Evolutionary conservation across 2,113 vertebrate species (phyloP).

Genomic region (Poeciliopsis occidentalis): DNA sequence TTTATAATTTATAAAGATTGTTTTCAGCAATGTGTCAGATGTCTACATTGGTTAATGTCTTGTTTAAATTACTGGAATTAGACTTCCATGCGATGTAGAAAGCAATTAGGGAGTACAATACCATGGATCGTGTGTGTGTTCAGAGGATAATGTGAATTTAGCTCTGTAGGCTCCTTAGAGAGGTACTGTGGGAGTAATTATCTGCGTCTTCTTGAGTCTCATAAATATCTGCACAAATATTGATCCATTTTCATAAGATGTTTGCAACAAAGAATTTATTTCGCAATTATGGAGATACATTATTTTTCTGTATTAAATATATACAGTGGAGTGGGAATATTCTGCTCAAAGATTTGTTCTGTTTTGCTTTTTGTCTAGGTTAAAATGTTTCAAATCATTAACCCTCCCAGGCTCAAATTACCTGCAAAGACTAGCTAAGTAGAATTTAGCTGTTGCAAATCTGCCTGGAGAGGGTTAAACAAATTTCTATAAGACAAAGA

Average conservation of each 20-base stretch:
- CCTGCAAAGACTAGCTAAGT: too few relatives aligned
- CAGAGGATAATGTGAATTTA: not conserved
- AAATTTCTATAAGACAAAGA: not conserved
- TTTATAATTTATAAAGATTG: not conserved
- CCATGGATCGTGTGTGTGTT: not conserved
- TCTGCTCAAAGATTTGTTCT: too few relatives aligned
- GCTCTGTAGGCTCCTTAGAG: not conserved
- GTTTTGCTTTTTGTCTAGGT: not conserved
- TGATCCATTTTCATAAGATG: not conserved
- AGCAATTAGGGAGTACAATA: not conserved
- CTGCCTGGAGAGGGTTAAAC: too few relatives aligned
- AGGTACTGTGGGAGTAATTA: not conserved
- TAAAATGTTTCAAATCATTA: not conserved
- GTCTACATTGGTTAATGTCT: not conserved
- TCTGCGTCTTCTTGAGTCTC: not conserved
- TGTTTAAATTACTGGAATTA: not conserved
- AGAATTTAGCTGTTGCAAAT: too few relatives aligned
- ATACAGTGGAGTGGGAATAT: too few relatives aligned
- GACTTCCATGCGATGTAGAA: not conserved
- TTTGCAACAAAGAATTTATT: too few relatives aligned
- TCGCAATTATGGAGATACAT: too few relatives aligned
- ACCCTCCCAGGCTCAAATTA: too few relatives aligned
- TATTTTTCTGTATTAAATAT: too few relatives aligned
- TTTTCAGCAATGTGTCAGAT: not conserved
- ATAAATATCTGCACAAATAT: constrained; percentile 1